Conservation (phyloP, 2,113 vertebrate species). For the Ellobius talpinus region DNA sequence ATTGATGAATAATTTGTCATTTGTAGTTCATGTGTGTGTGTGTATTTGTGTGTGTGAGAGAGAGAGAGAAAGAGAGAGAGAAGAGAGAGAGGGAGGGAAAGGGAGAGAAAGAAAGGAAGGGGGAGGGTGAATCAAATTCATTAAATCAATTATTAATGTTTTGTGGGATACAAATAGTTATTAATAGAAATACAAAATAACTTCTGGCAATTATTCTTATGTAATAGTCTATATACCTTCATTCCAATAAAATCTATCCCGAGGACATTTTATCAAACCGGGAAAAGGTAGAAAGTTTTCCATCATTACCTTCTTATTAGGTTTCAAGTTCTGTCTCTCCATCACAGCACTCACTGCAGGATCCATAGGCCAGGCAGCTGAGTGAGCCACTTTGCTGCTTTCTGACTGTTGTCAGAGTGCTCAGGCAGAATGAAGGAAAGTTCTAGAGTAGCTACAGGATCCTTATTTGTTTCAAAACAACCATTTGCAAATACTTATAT, state of each 20-base stretch:
- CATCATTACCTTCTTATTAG: not conserved
- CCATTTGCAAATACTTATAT: not conserved
- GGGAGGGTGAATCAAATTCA: not conserved
- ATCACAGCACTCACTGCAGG: not conserved
- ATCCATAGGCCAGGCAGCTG: not conserved
- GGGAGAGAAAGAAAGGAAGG: too few relatives aligned
- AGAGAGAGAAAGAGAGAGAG: too few relatives aligned
- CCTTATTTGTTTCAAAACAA: not conserved
- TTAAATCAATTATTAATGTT: not conserved
- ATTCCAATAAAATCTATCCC: not conserved
- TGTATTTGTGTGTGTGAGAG: not conserved
- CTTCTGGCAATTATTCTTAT: not conserved
- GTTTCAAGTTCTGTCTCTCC: not conserved
- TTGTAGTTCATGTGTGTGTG: not conserved
- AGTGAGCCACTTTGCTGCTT: not conserved
- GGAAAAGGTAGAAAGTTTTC: not conserved
- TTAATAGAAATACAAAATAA: not conserved
- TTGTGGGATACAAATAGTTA: not conserved
- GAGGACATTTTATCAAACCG: not conserved
- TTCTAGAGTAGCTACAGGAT: not conserved
- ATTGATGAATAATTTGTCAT: not conserved
- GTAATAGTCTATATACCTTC: not conserved
- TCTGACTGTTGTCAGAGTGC: not conserved
- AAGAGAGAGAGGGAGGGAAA: not conserved
- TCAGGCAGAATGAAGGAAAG: not conserved